Conservation (phyloP, 2,888 invertebrate genomes). For the Mimachlamys varia region DNA sequence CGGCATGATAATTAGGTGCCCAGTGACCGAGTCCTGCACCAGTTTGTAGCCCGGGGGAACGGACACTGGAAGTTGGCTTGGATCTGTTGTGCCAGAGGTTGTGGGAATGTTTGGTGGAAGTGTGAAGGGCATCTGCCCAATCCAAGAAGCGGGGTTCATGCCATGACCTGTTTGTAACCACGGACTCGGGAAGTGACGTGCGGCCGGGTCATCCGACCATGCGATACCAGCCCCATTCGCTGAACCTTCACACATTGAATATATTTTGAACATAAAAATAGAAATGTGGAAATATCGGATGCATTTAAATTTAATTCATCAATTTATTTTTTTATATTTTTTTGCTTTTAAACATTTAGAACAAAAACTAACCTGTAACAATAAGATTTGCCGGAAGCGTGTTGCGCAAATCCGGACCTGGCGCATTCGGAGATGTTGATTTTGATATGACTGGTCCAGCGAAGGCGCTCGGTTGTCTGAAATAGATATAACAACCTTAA, state of each 20-base stretch:
- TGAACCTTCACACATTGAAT: constrained; percentile 42
- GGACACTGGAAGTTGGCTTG: constrained; percentile 63
- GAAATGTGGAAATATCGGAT: not conserved
- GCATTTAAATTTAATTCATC: not conserved
- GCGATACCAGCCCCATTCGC: constrained; percentile 58
- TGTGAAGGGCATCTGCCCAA: constrained; percentile 67
- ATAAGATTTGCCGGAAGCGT: constrained; percentile 72
- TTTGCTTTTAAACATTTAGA: not conserved
- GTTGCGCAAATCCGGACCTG: constrained; percentile 57
- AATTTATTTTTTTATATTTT: not conserved
- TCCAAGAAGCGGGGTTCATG: constrained; percentile 67
- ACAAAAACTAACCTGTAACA: constrained; percentile 66
- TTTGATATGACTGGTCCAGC: constrained; percentile 57
- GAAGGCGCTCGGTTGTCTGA: constrained; percentile 58
- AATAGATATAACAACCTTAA: not conserved
- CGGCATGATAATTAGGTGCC: constrained; percentile 87
- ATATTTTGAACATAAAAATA: not conserved
- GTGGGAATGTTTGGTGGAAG: constrained; percentile 54
- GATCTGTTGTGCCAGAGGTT: constrained; percentile 53
- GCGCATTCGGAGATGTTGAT: constrained; percentile 44
- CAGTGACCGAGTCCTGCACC: constrained; percentile 92
- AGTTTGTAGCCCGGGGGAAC: constrained; percentile 93
- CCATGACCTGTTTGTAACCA: constrained; percentile 58
- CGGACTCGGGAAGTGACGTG: constrained; percentile 59
- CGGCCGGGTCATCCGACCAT: constrained; percentile 65